Evolutionary conservation across 2,113 vertebrate species (phyloP), one percentile per base, ranked within the genome.

Genomic region (Phrynocephalus versicolor): DNA sequence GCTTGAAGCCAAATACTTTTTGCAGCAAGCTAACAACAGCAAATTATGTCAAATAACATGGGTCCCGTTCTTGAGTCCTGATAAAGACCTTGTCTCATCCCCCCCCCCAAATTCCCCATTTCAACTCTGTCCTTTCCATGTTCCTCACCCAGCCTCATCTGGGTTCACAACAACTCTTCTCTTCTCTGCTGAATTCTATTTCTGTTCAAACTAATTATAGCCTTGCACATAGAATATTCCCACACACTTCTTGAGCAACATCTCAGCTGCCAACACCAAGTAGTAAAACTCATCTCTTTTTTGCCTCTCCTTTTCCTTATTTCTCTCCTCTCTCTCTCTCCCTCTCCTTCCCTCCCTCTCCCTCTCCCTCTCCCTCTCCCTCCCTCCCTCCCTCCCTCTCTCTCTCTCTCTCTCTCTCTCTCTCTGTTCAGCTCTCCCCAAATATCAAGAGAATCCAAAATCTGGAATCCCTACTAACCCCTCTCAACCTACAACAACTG

Each of bases 11-110:
- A 93, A 93, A 85, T 10, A 83, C 90, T 91, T 90, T 92, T 81
- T 90, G 57, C 65, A 72, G 57, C n/a, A 88, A 67, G 65, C 91
- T 93, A 93, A 94, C 85, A 93, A 92, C 88, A 92, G 91, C 89
- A 89, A 89, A 91, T 95, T 13, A 93, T 92, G 92, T 94, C 94
- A 94, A n/a, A 30, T 89, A 88, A 74, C 89, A 89, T 72, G 83
- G 85, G 80, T 55, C 87, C 77, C 58, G 86, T 79, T 82, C 82
- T 92, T 93, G 87, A 92, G 79, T 86, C 91, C 92, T 94, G 57
- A 72, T 88, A 75, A 79, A 85, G 62, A 88, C 41, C 78, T 91
- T 85, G 89, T 90, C 87, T 84, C 79, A 88, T 90, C 89, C 81
- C 75, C 0, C 0, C 1, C 0, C 87, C 30, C 30, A 73, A n/a